Evolutionary conservation across 2,113 vertebrate genomes (phyloP).

Genomic region (Ceyx cyanopectus): DNA sequence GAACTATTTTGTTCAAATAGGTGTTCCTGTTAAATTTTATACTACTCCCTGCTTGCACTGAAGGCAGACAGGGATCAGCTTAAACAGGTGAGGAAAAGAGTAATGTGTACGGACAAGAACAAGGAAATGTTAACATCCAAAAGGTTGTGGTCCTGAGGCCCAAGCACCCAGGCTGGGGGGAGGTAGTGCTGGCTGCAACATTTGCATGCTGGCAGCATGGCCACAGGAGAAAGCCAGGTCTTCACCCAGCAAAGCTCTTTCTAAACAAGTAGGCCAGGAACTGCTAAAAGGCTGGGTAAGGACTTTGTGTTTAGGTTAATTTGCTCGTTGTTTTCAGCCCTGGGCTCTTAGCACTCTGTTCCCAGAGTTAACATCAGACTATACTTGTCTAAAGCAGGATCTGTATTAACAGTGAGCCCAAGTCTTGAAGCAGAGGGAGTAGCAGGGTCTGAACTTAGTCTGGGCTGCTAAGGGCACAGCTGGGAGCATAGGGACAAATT

Average conservation of each 20-base stretch:
- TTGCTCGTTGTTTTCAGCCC: background rate
- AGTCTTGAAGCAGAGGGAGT: background rate
- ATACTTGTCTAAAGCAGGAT: background rate
- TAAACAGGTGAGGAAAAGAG: background rate
- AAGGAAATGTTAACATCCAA: background rate
- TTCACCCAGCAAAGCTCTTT: background rate
- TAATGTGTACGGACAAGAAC: background rate
- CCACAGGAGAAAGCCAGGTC: rapidly evolving
- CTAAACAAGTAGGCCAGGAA: background rate
- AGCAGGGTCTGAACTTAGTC: background rate
- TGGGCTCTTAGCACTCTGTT: background rate
- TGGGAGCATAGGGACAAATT: background rate
- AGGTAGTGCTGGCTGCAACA: background rate
- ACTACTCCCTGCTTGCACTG: background rate
- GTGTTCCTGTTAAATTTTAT: background rate
- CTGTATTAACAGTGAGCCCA: background rate
- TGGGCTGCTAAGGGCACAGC: rapidly evolving
- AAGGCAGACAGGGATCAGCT: background rate
- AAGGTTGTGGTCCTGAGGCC: background rate
- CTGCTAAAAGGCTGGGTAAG: background rate
- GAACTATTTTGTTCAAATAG: background rate
- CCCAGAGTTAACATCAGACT: background rate
- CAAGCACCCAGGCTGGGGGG: background rate
- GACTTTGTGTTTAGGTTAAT: background rate
- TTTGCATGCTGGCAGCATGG: rapidly evolving